Percentiles rank a stretch among this genome's conserved stretches.
Conservation (phyloP, 2,797 vertebrate genomes). For the Enteromius trimaculatus region DNA sequence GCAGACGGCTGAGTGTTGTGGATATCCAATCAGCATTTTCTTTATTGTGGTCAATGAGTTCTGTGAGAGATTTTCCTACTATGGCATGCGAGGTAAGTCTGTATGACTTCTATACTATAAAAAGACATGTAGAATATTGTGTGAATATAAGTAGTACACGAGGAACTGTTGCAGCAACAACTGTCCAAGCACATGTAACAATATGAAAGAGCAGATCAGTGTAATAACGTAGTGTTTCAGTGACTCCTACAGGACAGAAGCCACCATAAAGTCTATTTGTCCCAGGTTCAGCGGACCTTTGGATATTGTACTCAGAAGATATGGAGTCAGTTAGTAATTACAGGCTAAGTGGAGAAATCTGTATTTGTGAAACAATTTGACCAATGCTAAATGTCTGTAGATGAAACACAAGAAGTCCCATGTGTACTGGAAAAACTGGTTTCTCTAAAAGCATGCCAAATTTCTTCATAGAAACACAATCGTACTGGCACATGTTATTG, state of each 20-base stretch:
- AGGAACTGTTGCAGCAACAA: background rate
- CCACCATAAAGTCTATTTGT: background rate
- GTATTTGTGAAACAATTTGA: background rate
- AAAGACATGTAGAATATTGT: background rate
- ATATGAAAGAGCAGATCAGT: background rate
- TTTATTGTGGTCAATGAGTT: constrained; percentile 96
- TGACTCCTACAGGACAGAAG: constrained; percentile 2
- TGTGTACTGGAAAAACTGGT: background rate
- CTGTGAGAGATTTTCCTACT: constrained; percentile 97
- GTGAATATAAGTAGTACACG: background rate
- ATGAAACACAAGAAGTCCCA: background rate
- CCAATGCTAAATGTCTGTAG: background rate
- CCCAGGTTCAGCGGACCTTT: background rate
- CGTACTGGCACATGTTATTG: background rate
- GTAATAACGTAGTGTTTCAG: background rate
- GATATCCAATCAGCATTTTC: constrained; percentile 93
- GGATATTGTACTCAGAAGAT: no score
- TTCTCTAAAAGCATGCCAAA: background rate
- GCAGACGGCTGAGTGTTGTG: constrained; percentile 71
- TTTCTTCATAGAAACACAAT: background rate
- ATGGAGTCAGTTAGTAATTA: background rate
- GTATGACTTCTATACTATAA: background rate
- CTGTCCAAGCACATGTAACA: background rate
- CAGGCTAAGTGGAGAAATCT: background rate
- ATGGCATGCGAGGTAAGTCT: constrained; percentile 93